A percentile compares a stretch with the other conserved stretches of the same genome.
These are phyloP conservation scores for Agrilus mali DNA, from an alignment of 2,888 invertebrate species.

Conservation along the genomic window DNA sequence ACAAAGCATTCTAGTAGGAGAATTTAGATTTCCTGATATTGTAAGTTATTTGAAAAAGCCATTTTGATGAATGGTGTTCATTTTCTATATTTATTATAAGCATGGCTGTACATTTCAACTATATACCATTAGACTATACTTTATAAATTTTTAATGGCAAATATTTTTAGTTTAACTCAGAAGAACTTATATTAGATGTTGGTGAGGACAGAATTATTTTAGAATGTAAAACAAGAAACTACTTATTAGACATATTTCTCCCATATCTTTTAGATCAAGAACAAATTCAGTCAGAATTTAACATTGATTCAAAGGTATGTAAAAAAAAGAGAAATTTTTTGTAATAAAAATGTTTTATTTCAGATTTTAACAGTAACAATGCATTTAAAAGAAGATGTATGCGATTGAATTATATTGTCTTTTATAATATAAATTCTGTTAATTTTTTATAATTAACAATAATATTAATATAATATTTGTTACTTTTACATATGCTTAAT, in stretches of 20 bases:
- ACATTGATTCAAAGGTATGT: conserved; percentile 39
- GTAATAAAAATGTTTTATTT: conserved; percentile 16
- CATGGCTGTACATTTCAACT: too few species aligned
- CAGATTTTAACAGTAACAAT: conserved; percentile 30
- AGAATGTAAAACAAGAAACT: conserved; percentile 45
- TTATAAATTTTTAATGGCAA: neutral
- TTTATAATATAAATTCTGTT: too few species aligned
- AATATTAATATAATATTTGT: too few species aligned
- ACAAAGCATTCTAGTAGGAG: conserved; percentile 44
- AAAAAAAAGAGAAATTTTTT: neutral
- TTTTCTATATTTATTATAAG: too few species aligned
- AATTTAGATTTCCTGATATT: conserved; percentile 47
- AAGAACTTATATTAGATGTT: conserved; percentile 52
- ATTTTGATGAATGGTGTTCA: too few species aligned
- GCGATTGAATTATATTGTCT: too few species aligned
- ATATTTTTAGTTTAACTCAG: conserved; percentile 40
- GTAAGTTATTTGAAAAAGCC: conserved; percentile 33
- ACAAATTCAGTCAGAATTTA: conserved; percentile 37
- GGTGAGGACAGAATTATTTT: conserved; percentile 66
- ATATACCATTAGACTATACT: too few species aligned
- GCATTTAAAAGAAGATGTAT: conserved; percentile 16
- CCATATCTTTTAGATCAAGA: conserved; percentile 52
- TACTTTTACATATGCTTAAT: too few species aligned
- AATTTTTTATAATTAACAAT: too few species aligned
- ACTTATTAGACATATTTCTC: conserved; percentile 56